Conservation (phyloP, 2,797 vertebrate species). For the Falco cherrug region DNA sequence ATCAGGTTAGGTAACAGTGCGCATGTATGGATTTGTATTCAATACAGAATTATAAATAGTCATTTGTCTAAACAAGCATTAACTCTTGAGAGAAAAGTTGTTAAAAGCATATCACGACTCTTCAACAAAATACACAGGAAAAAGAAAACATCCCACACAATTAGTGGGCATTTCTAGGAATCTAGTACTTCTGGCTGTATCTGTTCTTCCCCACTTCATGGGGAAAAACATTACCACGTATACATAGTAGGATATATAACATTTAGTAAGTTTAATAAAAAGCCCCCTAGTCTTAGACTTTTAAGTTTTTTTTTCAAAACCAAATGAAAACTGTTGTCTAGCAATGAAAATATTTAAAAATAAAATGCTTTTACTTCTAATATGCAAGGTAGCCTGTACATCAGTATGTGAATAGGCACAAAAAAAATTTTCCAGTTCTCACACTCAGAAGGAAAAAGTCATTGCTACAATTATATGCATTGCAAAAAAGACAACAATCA, state of each 20-base stretch:
- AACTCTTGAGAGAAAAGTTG: not conserved
- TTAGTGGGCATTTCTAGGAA: not conserved
- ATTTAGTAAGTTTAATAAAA: not conserved
- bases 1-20: not conserved
- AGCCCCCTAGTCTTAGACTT: not conserved
- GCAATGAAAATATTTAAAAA: not conserved
- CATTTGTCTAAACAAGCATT: not conserved
- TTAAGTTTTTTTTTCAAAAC: not conserved
- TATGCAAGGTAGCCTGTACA: not conserved
- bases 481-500: not conserved
- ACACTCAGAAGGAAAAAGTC: not conserved
- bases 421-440: not conserved
- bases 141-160: not conserved
- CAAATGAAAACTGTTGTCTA: not conserved
- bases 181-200: not conserved
- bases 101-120: not conserved
- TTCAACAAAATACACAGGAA: not conserved
- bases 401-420: not conserved
- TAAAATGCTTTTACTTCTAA: not conserved
- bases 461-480: not conserved
- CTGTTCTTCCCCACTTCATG: not conserved
- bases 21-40: not conserved
- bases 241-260: not conserved
- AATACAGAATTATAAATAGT: not conserved
- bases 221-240: not conserved